Percentiles rank a stretch among this genome's conserved stretches.
Evolutionary conservation across 2,888 invertebrate species (phyloP).

Genomic region (Agriopis marginaria): DNA sequence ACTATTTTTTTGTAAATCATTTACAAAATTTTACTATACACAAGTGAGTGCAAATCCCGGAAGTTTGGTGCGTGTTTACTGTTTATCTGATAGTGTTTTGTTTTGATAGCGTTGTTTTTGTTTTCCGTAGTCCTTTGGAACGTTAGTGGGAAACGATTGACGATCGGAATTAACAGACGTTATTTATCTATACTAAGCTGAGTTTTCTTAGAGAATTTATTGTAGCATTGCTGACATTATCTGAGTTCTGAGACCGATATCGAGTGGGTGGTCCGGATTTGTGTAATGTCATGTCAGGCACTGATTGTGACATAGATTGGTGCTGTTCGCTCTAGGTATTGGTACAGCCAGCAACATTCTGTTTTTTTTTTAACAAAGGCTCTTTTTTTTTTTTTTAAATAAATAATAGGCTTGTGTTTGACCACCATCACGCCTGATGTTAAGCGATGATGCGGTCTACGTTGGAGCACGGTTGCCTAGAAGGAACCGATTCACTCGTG

Average conservation of each 20-base stretch:
- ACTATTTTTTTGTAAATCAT: conserved; percentile 31
- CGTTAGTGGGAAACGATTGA: conserved; percentile 3
- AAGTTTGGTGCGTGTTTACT: conserved; percentile 14
- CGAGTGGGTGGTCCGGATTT: conserved; percentile 18
- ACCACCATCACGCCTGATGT: too few relatives aligned
- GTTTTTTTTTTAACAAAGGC: neutral
- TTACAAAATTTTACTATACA: neutral
- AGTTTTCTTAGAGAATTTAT: neutral
- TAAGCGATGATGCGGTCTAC: too few relatives aligned
- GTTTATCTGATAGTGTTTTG: conserved; percentile 33
- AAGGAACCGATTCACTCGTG: too few relatives aligned
- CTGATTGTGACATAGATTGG: conserved; percentile 17
- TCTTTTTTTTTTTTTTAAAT: too few relatives aligned
- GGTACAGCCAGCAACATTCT: neutral
- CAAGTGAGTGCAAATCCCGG: conserved; percentile 11
- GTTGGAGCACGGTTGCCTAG: too few relatives aligned
- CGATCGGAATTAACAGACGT: neutral
- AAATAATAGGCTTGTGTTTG: too few relatives aligned
- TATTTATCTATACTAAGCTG: neutral
- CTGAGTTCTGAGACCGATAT: conserved; percentile 9
- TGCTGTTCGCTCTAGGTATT: neutral
- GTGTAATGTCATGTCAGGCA: conserved; percentile 12
- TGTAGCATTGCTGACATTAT: neutral
- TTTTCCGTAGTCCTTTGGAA: neutral
- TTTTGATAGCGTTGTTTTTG: conserved; percentile 22